Evolutionary conservation across 2,797 vertebrate species (phyloP).

Genomic region (Nothura maculosa): DNA sequence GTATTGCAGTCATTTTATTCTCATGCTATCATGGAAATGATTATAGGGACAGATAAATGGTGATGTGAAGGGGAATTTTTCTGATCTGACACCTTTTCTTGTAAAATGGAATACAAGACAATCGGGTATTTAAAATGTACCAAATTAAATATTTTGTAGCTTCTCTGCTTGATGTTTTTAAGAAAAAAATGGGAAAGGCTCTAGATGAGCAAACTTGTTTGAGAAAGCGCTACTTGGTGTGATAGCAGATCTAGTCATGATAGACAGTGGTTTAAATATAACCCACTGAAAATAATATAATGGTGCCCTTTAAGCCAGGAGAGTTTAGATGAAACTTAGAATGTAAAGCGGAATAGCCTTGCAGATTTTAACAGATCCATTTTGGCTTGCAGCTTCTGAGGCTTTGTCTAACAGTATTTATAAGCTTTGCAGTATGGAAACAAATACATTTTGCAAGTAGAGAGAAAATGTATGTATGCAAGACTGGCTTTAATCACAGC

Average conservation of each 20-base stretch:
- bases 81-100: neutral
- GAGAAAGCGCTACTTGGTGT: constrained; percentile 14
- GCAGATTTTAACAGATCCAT: neutral
- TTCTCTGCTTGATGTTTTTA: neutral
- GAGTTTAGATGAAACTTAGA: neutral
- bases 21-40: neutral
- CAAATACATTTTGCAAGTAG: neutral
- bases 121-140: no score
- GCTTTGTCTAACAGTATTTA: neutral
- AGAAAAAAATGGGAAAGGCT: neutral
- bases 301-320: neutral
- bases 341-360: neutral
- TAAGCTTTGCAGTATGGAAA: neutral
- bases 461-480: neutral
- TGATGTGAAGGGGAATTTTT: neutral
- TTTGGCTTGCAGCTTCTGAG: neutral
- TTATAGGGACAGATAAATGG: neutral
- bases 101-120: neutral
- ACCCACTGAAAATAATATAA: neutral
- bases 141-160: neutral
- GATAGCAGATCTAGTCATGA: constrained; percentile 17
- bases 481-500: neutral
- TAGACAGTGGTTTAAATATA: no score
- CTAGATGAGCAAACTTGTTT: constrained; percentile 13
- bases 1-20: neutral